phyloP scores from a whole-genome alignment of 2,888 invertebrate species.

The Bugulina stolonifera region DNA sequence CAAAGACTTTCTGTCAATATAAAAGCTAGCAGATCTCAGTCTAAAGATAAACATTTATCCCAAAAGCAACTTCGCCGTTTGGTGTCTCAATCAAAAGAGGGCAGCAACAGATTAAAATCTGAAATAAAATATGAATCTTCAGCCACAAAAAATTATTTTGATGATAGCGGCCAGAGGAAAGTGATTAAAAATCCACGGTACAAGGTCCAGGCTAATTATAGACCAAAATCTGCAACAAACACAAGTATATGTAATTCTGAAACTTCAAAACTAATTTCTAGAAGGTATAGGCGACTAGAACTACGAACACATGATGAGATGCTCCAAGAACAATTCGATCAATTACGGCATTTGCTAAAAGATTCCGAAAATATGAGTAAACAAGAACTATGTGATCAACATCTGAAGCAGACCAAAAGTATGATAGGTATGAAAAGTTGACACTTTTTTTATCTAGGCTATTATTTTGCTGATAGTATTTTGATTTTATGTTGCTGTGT shows the following conservation, averaged over 20 bases:
- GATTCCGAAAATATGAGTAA: conserved; percentile 10
- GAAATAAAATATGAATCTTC: neutral
- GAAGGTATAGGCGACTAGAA: neutral
- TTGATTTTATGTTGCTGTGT: no score
- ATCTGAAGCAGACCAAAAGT: neutral
- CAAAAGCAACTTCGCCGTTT: neutral
- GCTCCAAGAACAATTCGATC: conserved; percentile 4
- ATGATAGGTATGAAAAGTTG: conserved; percentile 25
- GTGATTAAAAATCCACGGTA: no score
- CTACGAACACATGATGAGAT: conserved; percentile 18
- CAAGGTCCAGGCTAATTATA: no score
- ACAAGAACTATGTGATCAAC: neutral
- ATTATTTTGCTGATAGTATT: no score
- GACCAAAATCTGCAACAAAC: no score
- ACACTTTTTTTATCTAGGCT: no score
- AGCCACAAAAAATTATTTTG: neutral
- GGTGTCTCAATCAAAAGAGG: neutral
- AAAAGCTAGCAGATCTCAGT: neutral
- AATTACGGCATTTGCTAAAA: neutral
- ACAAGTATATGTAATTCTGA: no score
- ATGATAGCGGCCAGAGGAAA: no score
- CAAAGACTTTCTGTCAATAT: no score
- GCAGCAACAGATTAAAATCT: neutral
- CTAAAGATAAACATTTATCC: neutral
- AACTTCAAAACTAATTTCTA: neutral